Evolutionary conservation across 2,113 vertebrate species (phyloP).

Genomic region (Paradisaea rubra): DNA sequence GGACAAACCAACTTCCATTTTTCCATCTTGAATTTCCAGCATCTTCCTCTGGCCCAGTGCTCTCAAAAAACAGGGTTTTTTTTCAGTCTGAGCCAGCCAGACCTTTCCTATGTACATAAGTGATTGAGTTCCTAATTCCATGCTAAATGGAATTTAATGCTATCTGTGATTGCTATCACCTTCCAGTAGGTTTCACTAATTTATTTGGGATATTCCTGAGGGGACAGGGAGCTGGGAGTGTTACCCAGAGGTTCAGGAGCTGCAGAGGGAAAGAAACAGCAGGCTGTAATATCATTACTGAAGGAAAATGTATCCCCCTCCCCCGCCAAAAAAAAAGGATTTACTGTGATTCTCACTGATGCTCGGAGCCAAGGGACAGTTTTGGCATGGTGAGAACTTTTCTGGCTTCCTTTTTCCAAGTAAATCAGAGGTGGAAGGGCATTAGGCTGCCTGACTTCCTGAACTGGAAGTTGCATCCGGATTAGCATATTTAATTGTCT

Average conservation of each 20-base stretch:
- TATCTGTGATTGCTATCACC: neutral
- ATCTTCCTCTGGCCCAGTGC: neutral
- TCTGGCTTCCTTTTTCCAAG: constrained; percentile 15
- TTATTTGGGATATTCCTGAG: constrained; percentile 19
- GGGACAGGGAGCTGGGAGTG: neutral
- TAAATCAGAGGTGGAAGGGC: constrained; percentile 32
- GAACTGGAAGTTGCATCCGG: constrained; percentile 25
- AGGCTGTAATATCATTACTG: neutral
- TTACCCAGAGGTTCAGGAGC: neutral
- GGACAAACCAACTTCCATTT: neutral
- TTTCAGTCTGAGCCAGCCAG: neutral
- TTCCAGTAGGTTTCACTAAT: constrained; percentile 11
- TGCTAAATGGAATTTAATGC: neutral
- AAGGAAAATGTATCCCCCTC: neutral
- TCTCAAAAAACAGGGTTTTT: neutral
- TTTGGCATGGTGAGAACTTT: constrained; percentile 2
- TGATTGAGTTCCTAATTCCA: neutral
- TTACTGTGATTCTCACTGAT: neutral
- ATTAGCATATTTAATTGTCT: constrained; percentile 37
- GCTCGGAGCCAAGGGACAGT: neutral
- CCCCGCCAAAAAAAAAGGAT: neutral
- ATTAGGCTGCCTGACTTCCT: constrained; percentile 10
- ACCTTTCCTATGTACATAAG: neutral
- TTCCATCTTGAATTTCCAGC: neutral
- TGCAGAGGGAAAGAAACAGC: neutral